Base-by-base conservation (phyloP, 2,113 vertebrate genomes). In the Lepisosteus osseus region DNA sequence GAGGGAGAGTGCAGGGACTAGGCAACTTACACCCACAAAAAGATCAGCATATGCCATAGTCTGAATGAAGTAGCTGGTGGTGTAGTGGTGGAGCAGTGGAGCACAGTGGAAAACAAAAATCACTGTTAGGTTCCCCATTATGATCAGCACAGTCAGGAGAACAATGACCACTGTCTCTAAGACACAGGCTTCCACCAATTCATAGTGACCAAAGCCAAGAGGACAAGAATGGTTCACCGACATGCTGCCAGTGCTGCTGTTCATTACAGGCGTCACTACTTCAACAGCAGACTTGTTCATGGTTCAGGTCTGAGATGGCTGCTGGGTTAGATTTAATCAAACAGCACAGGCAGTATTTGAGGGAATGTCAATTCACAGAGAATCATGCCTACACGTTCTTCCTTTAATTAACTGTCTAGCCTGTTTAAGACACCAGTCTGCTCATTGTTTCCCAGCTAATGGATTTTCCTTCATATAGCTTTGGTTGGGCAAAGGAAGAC, bases 11-110 rank as follows among this genome's bases (percentile, higher is more conserved):
- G 96, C 95, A 77, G 97, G 97, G 70, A 99, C 95, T 87, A 99
- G 82, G 89, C 97, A 99, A 88, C 95, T 99, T 6, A 99, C 92
- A 77, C 97, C 97, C 67, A 99, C 97, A 80, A 98, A 91, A 65
- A 99, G 90, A 82, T 99, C 97, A 3, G 97, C 97, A 57, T 99
- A 99, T 54, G 97, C 97, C 97, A 99, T 99, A 17, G 97, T 99
- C 90, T 98, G 97, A 84, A 99, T 98, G 83, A 99, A 99, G 76
- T 95, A 99, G 88, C 96, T 99, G 76, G 97, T 98, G 74, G 95
- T 99, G 75, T 98, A 98, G 85, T 99, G 97, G 76, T 99, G 97
- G 61, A 99, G 86, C 41, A 99, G 89, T 0, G 97, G 97, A 68
- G 96, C 96, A 74, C 97, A 99, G 79, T 99, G 97, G 83, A 99